phyloP scores from a whole-genome alignment of 2,888 invertebrate genomes.

The Aspidiotus rigidus region DNA sequence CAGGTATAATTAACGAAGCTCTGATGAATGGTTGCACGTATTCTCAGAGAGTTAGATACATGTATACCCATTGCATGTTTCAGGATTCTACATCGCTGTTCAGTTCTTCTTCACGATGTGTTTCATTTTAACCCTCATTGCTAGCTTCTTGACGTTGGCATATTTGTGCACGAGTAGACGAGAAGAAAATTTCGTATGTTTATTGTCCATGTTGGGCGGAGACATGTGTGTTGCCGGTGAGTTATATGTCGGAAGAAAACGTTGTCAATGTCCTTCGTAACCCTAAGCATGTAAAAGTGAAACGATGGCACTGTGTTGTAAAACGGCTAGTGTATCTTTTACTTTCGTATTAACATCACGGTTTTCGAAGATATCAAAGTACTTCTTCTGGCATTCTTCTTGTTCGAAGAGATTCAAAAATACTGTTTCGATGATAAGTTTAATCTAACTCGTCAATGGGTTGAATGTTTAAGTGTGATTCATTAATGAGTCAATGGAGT shows the following conservation, averaged over 20 bases:
- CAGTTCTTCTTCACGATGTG: conserved; percentile 89
- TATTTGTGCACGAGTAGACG: conserved; percentile 66
- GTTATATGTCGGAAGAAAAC: neutral
- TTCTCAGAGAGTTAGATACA: too few species aligned
- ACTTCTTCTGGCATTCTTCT: too few species aligned
- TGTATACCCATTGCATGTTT: conserved; percentile 35
- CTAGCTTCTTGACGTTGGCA: conserved; percentile 61
- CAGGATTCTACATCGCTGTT: conserved; percentile 81
- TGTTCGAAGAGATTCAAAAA: neutral
- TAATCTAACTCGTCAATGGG: neutral
- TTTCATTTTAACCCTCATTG: conserved; percentile 68
- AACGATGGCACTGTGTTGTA: too few species aligned
- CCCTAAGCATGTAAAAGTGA: neutral
- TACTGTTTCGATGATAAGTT: neutral
- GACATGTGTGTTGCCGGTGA: conserved; percentile 60
- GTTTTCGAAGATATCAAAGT: too few species aligned
- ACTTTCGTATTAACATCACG: too few species aligned
- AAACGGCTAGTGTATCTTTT: too few species aligned
- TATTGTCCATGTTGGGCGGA: conserved; percentile 64
- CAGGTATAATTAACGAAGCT: conserved; percentile 47
- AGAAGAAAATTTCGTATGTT: conserved; percentile 64
- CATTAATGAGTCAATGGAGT: too few species aligned
- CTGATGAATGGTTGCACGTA: too few species aligned
- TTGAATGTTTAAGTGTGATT: neutral
- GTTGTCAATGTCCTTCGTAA: conserved; percentile 1